A percentile compares a stretch with the other conserved stretches of the same genome.
phyloP scores from a whole-genome alignment of 2,113 vertebrate genomes.

The Alosa alosa region DNA sequence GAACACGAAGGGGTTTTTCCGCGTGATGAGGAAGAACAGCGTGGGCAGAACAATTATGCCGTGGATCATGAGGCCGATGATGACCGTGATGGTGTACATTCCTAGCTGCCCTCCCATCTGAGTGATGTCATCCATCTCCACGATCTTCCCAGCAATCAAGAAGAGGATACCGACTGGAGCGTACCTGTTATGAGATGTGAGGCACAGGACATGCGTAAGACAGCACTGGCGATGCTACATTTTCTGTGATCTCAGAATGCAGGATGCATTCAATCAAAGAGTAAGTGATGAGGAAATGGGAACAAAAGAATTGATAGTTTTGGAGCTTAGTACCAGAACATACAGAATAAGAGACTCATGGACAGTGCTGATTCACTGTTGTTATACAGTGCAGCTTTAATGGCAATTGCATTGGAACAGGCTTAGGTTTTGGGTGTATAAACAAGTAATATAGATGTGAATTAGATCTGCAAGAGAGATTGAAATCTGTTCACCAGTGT shows the following conservation, averaged over 20 bases:
- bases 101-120: constrained; percentile 94
- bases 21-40: constrained; percentile 89
- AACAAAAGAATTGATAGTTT: too few species aligned
- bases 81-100: constrained; percentile 96
- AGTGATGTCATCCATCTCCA: constrained; percentile 97
- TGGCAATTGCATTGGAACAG: not conserved
- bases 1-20: constrained; percentile 92
- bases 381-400: not conserved
- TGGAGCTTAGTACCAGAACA: too few species aligned
- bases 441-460: not conserved
- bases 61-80: constrained; percentile 89
- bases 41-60: constrained; percentile 88
- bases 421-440: not conserved
- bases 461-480: not conserved
- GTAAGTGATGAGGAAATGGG: too few species aligned
- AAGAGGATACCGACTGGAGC: constrained; percentile 94
- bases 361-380: too few species aligned
- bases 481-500: not conserved
- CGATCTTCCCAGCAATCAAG: constrained; percentile 95
- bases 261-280: not conserved
- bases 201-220: constrained; percentile 15
- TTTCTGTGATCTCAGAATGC: not conserved
- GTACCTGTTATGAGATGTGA: constrained; percentile 76
- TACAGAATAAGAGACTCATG: too few species aligned
- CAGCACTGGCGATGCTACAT: not conserved